Conservation (phyloP, 1,140 invertebrate genomes). For the Elysia chlorotica region DNA sequence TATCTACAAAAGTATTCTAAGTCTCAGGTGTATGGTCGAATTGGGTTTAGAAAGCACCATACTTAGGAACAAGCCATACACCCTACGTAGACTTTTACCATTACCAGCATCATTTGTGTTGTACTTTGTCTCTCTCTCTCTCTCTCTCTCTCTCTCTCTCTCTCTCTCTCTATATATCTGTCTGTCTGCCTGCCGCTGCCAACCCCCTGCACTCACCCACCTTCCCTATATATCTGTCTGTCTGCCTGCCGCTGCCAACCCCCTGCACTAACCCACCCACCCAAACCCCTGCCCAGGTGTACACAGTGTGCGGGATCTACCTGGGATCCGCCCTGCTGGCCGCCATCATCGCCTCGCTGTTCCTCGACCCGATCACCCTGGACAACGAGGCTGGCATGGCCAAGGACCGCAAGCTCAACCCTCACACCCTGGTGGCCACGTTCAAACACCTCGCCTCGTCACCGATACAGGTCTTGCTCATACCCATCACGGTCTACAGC, state of each 20-base stretch:
- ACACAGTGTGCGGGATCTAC: slow-evolving; percentile 85
- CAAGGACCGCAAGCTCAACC: slow-evolving; percentile 20
- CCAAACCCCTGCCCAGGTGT: too few species aligned
- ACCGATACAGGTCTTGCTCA: slow-evolving; percentile 85
- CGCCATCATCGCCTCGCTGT: slow-evolving; percentile 80
- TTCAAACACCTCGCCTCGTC: slow-evolving; percentile 78
- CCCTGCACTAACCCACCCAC: too few species aligned
- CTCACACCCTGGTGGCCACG: slow-evolving; percentile 85
- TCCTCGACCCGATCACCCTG: slow-evolving; percentile 74
- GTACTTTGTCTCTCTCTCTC: too few species aligned
- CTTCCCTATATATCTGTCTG: too few species aligned
- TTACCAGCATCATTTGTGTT: too few species aligned
- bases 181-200: too few species aligned
- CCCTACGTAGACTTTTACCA: too few species aligned
- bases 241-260: too few species aligned
- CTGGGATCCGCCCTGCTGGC: slow-evolving; percentile 83
- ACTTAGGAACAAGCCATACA: too few species aligned
- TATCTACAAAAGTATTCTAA: neutral
- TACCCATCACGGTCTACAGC: slow-evolving; percentile 94
- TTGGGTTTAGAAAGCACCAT: neutral
- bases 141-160: too few species aligned
- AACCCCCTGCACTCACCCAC: too few species aligned
- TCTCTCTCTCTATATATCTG: too few species aligned
- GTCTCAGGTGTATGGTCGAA: neutral
- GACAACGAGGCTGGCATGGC: slow-evolving; percentile 41